Percentiles rank a stretch among this genome's conserved stretches.
Conservation (phyloP, 2,888 invertebrate genomes). For the Silvanus unidentatus region DNA sequence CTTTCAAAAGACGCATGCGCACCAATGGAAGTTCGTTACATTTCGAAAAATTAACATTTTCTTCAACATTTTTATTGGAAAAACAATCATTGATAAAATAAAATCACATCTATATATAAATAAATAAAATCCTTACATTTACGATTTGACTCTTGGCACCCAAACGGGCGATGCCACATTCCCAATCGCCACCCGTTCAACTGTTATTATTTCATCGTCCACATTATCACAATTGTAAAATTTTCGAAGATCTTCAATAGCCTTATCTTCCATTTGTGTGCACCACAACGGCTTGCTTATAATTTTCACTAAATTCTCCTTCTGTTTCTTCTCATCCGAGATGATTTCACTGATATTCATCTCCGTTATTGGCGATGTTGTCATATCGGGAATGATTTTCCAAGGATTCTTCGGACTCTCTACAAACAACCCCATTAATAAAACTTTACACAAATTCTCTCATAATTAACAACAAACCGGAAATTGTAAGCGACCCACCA, state of each 20-base stretch:
- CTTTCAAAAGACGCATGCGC: no score
- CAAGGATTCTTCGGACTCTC: constrained; percentile 45
- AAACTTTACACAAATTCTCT: background rate
- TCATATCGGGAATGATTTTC: constrained; percentile 47
- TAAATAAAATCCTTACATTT: constrained; percentile 10
- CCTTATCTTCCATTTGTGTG: constrained; percentile 76
- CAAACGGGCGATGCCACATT: constrained; percentile 56
- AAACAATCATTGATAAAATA: no score
- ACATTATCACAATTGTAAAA: constrained; percentile 68
- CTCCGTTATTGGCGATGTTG: constrained; percentile 3
- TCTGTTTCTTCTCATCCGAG: constrained; percentile 66
- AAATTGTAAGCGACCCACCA: constrained; percentile 3
- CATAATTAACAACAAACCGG: constrained; percentile 1
- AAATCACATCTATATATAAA: background rate
- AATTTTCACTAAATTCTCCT: constrained; percentile 64
- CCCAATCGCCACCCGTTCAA: constrained; percentile 56
- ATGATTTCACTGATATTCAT: constrained; percentile 55
- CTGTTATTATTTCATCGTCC: constrained; percentile 67
- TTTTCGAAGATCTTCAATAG: constrained; percentile 69
- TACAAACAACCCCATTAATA: constrained; percentile 20
- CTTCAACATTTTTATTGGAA: no score
- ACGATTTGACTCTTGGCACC: constrained; percentile 40
- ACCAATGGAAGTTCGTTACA: no score
- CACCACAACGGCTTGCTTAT: constrained; percentile 66
- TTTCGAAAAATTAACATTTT: no score